These are phyloP conservation scores for Ataeniobius toweri DNA, from an alignment of 2,797 vertebrate species.

Conservation along the genomic window DNA sequence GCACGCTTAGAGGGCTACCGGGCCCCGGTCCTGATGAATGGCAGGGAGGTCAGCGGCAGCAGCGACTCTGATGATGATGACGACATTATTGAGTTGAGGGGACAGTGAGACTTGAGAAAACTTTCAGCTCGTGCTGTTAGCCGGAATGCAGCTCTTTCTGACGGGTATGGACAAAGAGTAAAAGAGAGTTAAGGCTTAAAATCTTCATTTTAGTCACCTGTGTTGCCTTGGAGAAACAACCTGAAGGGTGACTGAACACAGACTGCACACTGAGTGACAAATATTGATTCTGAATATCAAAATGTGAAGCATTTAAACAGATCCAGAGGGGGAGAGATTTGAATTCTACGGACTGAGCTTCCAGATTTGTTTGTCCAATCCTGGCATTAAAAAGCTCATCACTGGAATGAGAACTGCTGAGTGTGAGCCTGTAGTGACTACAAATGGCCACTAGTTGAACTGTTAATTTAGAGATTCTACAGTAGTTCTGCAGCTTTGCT, in stretches of 20 bases:
- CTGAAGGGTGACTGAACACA: conserved; percentile 23
- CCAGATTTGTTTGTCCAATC: conserved; percentile 48
- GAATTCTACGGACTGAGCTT: conserved; percentile 61
- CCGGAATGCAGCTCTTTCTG: not conserved
- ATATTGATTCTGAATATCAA: conserved; percentile 62
- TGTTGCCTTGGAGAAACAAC: conserved; percentile 32
- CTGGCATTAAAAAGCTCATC: conserved; percentile 55
- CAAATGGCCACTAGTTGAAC: conserved; percentile 60
- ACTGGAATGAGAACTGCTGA: conserved; percentile 68
- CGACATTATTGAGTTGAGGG: conserved; percentile 89
- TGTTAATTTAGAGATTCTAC: conserved; percentile 57
- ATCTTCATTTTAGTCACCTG: conserved; percentile 30
- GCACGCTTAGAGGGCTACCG: conserved; percentile 49
- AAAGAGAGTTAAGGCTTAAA: conserved; percentile 12
- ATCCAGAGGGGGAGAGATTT: conserved; percentile 22
- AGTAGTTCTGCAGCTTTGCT: conserved; percentile 61
- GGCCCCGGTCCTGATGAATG: conserved; percentile 43
- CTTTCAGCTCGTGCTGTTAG: conserved; percentile 28
- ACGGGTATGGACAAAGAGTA: conserved; percentile 26
- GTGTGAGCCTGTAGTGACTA: conserved; percentile 62
- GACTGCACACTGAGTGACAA: conserved; percentile 47
- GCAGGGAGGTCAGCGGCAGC: conserved; percentile 45
- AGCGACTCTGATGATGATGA: conserved; percentile 71
- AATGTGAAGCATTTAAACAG: conserved; percentile 32
- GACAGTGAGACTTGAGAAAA: conserved; percentile 77